Evolutionary conservation across 2,797 vertebrate genomes (phyloP).

Genomic region (Parauchenoglanis ngamensis): DNA sequence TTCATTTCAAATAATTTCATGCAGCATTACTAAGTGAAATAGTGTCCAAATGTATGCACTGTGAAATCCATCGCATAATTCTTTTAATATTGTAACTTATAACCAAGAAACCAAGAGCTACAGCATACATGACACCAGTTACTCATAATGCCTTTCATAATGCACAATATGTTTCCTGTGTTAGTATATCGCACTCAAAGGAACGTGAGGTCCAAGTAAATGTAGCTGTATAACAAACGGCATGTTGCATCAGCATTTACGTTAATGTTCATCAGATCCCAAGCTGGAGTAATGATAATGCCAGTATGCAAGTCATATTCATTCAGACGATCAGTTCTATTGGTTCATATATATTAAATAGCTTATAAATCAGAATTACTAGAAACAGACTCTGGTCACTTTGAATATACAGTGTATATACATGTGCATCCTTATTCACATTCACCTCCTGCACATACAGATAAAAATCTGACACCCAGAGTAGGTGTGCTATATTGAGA

Average conservation of each 20-base stretch:
- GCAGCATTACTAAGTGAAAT: background rate
- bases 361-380: background rate
- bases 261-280: background rate
- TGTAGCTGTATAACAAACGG: background rate
- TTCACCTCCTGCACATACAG: conserved; percentile 39
- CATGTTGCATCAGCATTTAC: background rate
- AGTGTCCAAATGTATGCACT: background rate
- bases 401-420: background rate
- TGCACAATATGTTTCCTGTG: background rate
- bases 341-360: background rate
- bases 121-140: background rate
- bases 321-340: background rate
- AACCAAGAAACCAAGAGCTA: background rate
- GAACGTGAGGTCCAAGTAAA: background rate
- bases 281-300: background rate
- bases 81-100: background rate
- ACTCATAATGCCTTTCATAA: background rate
- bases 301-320: background rate
- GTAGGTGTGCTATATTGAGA: conserved; percentile 63
- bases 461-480: conserved; percentile 47
- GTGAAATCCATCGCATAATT: background rate
- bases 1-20: background rate
- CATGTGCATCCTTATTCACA: background rate
- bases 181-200: background rate
- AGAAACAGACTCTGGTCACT: conserved; percentile 1